Evolutionary conservation across 1,140 invertebrate species (phyloP).

Genomic region (Psilanteris sp.): DNA sequence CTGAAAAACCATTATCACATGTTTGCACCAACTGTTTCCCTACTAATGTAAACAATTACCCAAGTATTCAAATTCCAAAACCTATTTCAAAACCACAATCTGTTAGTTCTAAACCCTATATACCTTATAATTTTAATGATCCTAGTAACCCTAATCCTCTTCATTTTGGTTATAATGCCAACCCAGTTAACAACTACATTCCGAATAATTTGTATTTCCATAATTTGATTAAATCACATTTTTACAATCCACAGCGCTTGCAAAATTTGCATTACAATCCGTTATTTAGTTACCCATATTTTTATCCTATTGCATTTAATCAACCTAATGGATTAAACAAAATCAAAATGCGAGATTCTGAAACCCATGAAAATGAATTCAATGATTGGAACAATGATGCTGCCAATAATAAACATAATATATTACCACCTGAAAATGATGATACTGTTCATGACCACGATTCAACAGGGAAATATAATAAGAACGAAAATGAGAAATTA

Average conservation of each 20-base stretch:
- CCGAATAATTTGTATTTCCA: slow-evolving; percentile 66
- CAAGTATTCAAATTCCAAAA: slow-evolving; percentile 40
- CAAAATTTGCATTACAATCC: slow-evolving; percentile 6
- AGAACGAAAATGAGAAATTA: slow-evolving; percentile 14
- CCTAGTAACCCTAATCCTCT: slow-evolving; percentile 74
- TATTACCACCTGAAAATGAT: too few relatives aligned
- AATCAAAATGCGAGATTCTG: slow-evolving; percentile 2
- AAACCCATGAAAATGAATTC: slow-evolving; percentile 12
- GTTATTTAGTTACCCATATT: slow-evolving; percentile 9
- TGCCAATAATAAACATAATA: slow-evolving; percentile 7
- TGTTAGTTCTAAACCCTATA: slow-evolving; percentile 52
- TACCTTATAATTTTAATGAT: slow-evolving; percentile 68
- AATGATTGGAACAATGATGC: slow-evolving; percentile 27
- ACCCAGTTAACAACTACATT: slow-evolving; percentile 53
- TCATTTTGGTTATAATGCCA: slow-evolving; percentile 63
- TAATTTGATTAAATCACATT: slow-evolving; percentile 42
- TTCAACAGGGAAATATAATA: slow-evolving; percentile 12
- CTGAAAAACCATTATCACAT: neutral
- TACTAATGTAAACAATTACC: slow-evolving; percentile 3
- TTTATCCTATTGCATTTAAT: slow-evolving; percentile 1
- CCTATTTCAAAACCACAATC: slow-evolving; percentile 26
- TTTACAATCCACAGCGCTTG: too few relatives aligned
- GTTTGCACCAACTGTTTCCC: neutral
- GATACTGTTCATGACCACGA: neutral
- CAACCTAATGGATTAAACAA: slow-evolving; percentile 5